A percentile compares a stretch with the other conserved stretches of the same genome.
phyloP scores from a whole-genome alignment of 2,113 vertebrate genomes.

The Puma concolor region DNA sequence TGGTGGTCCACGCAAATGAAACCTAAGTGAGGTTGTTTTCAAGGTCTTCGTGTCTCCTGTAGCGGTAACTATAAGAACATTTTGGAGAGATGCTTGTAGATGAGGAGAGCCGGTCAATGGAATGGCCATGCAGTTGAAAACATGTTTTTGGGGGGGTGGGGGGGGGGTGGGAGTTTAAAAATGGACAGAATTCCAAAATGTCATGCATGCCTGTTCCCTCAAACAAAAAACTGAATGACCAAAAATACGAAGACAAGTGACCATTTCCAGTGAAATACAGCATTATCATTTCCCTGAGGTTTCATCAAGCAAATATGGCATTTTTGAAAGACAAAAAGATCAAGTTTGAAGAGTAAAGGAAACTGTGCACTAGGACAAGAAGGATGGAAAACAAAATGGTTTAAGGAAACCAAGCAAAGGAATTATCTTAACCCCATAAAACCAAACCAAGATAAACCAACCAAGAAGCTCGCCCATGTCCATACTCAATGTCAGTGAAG shows the following conservation, averaged over 20 bases:
- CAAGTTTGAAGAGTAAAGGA: constrained; percentile 40
- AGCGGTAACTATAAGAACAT: neutral
- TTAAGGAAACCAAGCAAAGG: constrained; percentile 35
- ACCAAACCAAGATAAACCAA: neutral
- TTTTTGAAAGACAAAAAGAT: constrained; percentile 67
- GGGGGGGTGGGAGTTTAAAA: constrained; percentile 26
- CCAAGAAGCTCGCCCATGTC: neutral
- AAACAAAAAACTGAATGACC: constrained; percentile 88
- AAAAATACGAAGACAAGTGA: constrained; percentile 88
- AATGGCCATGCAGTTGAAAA: constrained; percentile 90
- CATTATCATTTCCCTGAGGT: constrained; percentile 90
- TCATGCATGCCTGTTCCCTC: constrained; percentile 87
- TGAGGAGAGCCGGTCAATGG: constrained; percentile 87
- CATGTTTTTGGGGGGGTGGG: constrained; percentile 13
- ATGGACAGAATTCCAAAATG: constrained; percentile 81
- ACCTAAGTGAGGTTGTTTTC: neutral
- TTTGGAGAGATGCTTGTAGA: constrained; percentile 78
- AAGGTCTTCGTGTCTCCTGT: neutral
- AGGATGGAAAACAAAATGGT: neutral
- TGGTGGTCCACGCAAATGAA: neutral
- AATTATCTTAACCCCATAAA: neutral
- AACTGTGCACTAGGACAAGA: neutral
- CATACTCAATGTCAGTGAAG: neutral
- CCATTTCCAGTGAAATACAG: constrained; percentile 89
- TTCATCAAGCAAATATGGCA: constrained; percentile 87